phyloP scores from a whole-genome alignment of 2,797 vertebrate genomes.

The Poecilia velifera region DNA sequence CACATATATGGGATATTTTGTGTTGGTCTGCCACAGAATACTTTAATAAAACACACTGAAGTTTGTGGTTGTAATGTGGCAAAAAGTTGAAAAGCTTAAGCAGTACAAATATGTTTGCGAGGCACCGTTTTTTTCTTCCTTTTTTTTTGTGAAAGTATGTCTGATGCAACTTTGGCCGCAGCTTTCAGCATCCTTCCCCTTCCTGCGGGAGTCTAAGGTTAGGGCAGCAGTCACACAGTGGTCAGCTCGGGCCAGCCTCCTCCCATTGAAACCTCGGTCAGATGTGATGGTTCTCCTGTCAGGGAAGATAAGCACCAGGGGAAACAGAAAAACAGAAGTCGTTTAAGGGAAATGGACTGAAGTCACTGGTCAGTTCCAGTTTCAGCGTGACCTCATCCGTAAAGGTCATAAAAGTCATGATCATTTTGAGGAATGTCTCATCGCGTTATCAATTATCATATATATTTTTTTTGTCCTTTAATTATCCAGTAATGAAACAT shows the following conservation, averaged over 20 bases:
- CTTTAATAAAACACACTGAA: background rate
- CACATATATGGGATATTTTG: background rate
- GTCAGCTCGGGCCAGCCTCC: conserved; percentile 25
- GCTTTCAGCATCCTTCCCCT: background rate
- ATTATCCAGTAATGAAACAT: background rate
- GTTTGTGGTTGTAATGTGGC: background rate
- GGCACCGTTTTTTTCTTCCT: background rate
- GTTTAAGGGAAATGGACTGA: conserved; percentile 55
- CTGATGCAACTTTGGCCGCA: background rate
- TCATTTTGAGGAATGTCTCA: conserved; percentile 1
- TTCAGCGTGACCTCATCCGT: conserved; percentile 60
- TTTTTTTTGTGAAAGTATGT: background rate
- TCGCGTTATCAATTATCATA: background rate
- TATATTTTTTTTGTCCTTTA: background rate
- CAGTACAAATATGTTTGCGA: background rate
- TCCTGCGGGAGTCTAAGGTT: conserved; percentile 4
- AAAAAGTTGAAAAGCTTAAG: background rate
- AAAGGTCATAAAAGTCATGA: conserved; percentile 41
- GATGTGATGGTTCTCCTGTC: conserved; percentile 10
- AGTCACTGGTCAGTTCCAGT: conserved; percentile 62
- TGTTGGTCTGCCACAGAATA: background rate
- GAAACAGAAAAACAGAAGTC: conserved; percentile 61
- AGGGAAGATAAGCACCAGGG: conserved; percentile 24
- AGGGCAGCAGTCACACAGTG: conserved; percentile 18
- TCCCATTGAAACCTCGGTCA: conserved; percentile 20